Evolutionary conservation across 2,113 vertebrate genomes (phyloP).

Genomic region (Melozone crissalis): DNA sequence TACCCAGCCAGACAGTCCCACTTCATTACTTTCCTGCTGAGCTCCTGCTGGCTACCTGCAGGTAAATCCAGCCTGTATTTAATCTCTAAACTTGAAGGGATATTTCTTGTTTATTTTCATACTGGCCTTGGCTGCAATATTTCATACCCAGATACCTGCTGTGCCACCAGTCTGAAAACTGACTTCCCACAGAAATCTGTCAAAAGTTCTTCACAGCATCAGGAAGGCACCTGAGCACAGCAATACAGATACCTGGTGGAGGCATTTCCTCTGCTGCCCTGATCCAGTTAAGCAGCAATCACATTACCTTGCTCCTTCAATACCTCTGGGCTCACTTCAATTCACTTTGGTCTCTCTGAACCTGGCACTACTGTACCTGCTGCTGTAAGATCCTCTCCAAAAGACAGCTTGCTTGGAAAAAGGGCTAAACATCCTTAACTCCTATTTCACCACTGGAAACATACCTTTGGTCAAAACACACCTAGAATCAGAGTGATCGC

Average conservation of each 20-base stretch:
- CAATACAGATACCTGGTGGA: neutral
- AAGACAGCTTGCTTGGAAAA: neutral
- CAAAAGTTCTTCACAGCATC: neutral
- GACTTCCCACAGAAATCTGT: neutral
- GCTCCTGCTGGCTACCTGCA: neutral
- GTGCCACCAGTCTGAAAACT: neutral
- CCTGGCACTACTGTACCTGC: neutral
- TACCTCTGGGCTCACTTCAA: slow-evolving; percentile 33
- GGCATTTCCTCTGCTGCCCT: slow-evolving; percentile 2
- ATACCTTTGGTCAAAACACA: neutral
- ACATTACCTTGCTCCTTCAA: neutral
- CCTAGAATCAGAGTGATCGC: neutral
- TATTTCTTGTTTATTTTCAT: slow-evolving; percentile 1
- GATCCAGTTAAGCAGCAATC: slow-evolving; percentile 17
- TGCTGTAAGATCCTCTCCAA: neutral
- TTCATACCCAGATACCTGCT: neutral
- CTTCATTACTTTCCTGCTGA: neutral
- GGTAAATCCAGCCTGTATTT: neutral
- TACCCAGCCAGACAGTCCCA: neutral
- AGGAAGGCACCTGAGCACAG: neutral
- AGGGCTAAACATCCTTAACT: neutral
- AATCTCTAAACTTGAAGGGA: neutral
- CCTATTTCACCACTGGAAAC: neutral
- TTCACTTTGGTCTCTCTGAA: slow-evolving; percentile 27
- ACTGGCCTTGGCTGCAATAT: neutral